A percentile compares a stretch with the other conserved stretches of the same genome.
Evolutionary conservation across 2,888 invertebrate species (phyloP).

Genomic region (Autographa gamma): DNA sequence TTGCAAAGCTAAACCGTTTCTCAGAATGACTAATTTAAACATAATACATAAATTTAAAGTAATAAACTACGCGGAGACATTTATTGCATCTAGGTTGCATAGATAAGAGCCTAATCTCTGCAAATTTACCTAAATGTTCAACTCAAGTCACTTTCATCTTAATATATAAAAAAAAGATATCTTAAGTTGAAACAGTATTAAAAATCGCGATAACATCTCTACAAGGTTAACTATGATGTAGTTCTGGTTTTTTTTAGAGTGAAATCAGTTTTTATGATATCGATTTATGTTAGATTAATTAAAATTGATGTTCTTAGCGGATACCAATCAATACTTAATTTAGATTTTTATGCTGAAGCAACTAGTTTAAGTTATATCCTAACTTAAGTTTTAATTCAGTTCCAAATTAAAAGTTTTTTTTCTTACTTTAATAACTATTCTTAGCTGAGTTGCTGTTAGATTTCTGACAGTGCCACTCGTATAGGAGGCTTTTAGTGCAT

Average conservation of each 20-base stretch:
- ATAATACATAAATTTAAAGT: neutral
- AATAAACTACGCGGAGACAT: neutral
- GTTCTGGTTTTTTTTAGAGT: neutral
- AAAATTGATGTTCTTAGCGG: neutral
- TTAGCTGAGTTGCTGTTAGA: no score
- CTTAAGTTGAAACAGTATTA: neutral
- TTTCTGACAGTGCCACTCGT: no score
- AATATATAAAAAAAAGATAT: neutral
- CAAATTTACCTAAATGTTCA: constrained; percentile 1
- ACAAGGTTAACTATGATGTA: neutral
- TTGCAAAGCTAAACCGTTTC: neutral
- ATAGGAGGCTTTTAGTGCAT: no score
- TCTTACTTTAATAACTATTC: no score
- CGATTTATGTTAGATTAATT: neutral
- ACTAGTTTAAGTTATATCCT: no score
- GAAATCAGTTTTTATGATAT: neutral
- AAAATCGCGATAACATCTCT: neutral
- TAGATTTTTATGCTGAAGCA: no score
- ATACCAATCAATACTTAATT: no score
- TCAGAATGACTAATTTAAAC: neutral
- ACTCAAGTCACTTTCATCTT: neutral
- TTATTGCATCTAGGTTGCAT: neutral
- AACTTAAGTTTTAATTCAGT: no score
- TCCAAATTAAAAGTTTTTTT: no score
- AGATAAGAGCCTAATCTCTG: neutral